Evolutionary conservation across 2,113 vertebrate genomes (phyloP), one percentile per base, ranked within the genome.

Genomic region (Sprattus sprattus): DNA sequence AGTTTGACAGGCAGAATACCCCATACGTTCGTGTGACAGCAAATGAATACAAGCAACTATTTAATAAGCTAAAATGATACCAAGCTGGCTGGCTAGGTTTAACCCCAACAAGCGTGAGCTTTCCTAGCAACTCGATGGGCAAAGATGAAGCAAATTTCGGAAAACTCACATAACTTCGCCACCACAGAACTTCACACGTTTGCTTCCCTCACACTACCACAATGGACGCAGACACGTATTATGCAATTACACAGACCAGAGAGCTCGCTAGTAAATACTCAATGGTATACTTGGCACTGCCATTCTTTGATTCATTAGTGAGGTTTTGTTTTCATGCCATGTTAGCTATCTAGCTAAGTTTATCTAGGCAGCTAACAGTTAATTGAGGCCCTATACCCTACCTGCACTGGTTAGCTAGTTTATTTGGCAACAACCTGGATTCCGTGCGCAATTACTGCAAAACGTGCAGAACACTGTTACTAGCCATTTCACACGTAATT

Each of bases 251-350:
- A 67, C 3, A 2, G 9, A 25, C 8, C 9, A 67, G 60, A 25
- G 10, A 28, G 25, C 3, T 57, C 54, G 13, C 25, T n/a, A 0
- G 25, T 7, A 28, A 25, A 67, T 47, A 47, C 15, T 15, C 28
- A 10, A 3, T 39, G 32, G 28, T 75, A 32, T 2, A 4, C 28
- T 75, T 75, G 3, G 32, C 3, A 75, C 15, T 39, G 67, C 67
- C 28, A 75, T 39, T 75, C 67, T 39, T 75, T 15, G 10, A 75
- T 13, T 75, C 67, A 75, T 75, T 75, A 75, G 10, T 39, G 67
- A 75, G 39, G 67, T 75, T 75, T 75, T 75, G 67, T 75, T 75
- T 75, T 75, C 28, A 75, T 75, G 11, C 67, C 67, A 32, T 32
- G 67, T 32, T 75, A 75, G 32, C 67, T 39, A 39, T 39, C 39